phyloP scores from a whole-genome alignment of 2,113 vertebrate genomes.

The Atlantisia rogersi region DNA sequence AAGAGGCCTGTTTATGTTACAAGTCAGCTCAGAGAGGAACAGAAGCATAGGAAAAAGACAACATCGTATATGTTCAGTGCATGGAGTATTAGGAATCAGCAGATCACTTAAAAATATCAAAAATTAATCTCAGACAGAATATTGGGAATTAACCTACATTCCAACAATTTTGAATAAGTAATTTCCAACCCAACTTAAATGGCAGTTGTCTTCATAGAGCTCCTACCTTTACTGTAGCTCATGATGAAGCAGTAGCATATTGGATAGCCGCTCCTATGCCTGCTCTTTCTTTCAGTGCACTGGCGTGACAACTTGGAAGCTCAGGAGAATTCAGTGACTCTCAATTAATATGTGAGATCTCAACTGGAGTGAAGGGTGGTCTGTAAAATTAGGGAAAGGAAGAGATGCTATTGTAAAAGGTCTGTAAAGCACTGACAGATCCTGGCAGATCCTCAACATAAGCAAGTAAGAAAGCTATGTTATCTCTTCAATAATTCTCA shows the following conservation, averaged over 20 bases:
- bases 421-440: neutral
- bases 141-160: neutral
- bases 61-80: neutral
- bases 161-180: neutral
- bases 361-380: neutral
- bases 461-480: neutral
- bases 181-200: neutral
- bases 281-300: neutral
- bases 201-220: neutral
- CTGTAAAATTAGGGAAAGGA: neutral
- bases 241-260: too few species aligned
- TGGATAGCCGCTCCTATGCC: neutral
- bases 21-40: neutral
- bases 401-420: neutral
- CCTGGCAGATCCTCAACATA: neutral
- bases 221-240: neutral
- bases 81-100: neutral
- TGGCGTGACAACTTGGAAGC: accelerated
- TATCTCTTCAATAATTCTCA: neutral
- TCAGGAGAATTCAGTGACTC: neutral
- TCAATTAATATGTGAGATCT: neutral
- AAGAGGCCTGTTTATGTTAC: neutral
- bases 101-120: neutral
- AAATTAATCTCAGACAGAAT: neutral
- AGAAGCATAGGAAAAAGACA: neutral